Base-by-base conservation (phyloP, 2,113 vertebrate genomes). In the Urocolius indicus region DNA sequence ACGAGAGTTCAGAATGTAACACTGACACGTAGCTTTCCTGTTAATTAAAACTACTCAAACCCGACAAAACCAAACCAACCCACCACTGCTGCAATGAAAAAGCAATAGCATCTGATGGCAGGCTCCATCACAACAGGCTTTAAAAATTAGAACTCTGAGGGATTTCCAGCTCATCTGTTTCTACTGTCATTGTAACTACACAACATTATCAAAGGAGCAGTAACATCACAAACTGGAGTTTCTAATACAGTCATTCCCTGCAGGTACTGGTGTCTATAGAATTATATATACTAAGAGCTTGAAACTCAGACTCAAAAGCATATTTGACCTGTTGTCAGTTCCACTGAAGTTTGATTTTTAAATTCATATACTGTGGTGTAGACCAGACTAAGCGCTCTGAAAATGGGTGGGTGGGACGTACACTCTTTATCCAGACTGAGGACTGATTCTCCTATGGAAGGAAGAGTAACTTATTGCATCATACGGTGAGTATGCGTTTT, bases 21-120 rank as follows among this genome's bases (percentile, higher is more conserved):
- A n/a, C 16, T 86, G 72, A 61, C 73, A 59, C 18, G 41, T 5
- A 79, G 63, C 36, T 76, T 85, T 87, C 57, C 38, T 82, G 16
- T 51, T 81, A 82, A 82, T 49, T 91, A 87, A 89, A 73, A 75
- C 34, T 55, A 71, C 24, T 71, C 32, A 54, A 76, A 85, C 26
- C 30, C 55, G n/a, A 78, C 68, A 92, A 57, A 46, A 59, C 38
- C 38, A 34, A 84, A 69, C 57, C 51, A 36, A 79, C 38, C 38
- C 38, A 18, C 5, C 32, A 63, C 26, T 62, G 29, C 58, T 76
- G 58, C 29, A 77, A 54, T 66, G 89, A 94, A 75, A 10, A 67
- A 34, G 49, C 15, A 78, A 62, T 29, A 91, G n/a, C 55, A 51
- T 57, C 38, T 55, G 20, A 82, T 27, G 20, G 46, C 91, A 81